Evolutionary conservation across 2,113 vertebrate genomes (phyloP).

Genomic region (Melozone crissalis): DNA sequence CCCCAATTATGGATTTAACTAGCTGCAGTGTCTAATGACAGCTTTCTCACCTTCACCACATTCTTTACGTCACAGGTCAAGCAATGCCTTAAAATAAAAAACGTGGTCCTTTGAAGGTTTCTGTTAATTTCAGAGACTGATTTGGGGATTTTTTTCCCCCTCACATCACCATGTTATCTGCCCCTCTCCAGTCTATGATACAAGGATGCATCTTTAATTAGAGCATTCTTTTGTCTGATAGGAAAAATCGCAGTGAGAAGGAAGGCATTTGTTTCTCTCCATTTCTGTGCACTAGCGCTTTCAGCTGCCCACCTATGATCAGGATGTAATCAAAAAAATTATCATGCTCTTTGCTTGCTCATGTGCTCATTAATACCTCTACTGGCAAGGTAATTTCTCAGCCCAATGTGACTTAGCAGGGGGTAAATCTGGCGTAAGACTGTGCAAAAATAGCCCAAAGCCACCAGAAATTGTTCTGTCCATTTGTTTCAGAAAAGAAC

Average conservation of each 20-base stretch:
- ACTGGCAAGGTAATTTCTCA: conserved; percentile 52
- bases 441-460: neutral
- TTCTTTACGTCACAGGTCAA: neutral
- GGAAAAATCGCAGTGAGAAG: neutral
- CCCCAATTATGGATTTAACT: conserved; percentile 25
- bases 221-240: neutral
- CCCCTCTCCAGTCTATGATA: neutral
- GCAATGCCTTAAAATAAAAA: neutral
- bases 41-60: neutral
- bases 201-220: conserved; percentile 8
- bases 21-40: neutral
- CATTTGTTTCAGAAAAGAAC: neutral
- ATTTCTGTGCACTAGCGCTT: neutral
- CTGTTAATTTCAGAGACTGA: conserved; percentile 6
- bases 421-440: neutral
- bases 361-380: conserved; percentile 45
- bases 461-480: neutral
- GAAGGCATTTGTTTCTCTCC: neutral
- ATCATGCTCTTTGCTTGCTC: conserved; percentile 29
- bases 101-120: neutral
- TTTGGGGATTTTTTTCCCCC: neutral
- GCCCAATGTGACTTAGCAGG: neutral
- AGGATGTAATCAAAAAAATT: conserved; percentile 29
- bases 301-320: conserved; percentile 1
- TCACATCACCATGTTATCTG: neutral